phyloP scores from a whole-genome alignment of 2,113 vertebrate species.

The Pipra filicauda region DNA sequence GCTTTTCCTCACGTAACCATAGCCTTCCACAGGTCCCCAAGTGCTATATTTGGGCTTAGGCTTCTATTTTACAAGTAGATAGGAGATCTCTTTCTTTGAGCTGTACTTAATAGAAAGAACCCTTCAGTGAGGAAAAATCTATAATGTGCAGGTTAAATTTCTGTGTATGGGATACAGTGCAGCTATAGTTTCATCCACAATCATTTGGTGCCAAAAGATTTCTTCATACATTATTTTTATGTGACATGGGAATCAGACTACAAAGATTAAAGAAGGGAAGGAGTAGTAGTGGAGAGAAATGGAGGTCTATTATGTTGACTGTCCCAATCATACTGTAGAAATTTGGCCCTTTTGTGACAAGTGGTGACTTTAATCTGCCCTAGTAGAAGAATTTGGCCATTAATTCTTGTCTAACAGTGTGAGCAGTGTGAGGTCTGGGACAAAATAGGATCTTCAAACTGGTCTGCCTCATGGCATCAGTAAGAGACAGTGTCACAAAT shows the following conservation, averaged over 20 bases:
- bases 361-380: not conserved
- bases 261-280: not conserved
- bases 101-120: not conserved
- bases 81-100: not conserved
- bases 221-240: not conserved
- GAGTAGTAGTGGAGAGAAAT: not conserved
- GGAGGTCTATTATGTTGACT: rapidly evolving
- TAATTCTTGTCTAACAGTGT: not conserved
- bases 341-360: not conserved
- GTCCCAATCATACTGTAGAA: not conserved
- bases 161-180: not conserved
- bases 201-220: not conserved
- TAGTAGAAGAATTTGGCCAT: not conserved
- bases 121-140: not conserved
- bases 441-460: not conserved
- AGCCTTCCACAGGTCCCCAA: not conserved
- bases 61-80: not conserved
- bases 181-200: not conserved
- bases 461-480: not conserved
- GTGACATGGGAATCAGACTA: not conserved
- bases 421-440: not conserved
- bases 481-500: not conserved
- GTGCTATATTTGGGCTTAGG: not conserved
- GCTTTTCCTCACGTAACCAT: not conserved
- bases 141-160: not conserved